Conservation (phyloP, 2,113 vertebrate species). For the Deroptyus accipitrinus region DNA sequence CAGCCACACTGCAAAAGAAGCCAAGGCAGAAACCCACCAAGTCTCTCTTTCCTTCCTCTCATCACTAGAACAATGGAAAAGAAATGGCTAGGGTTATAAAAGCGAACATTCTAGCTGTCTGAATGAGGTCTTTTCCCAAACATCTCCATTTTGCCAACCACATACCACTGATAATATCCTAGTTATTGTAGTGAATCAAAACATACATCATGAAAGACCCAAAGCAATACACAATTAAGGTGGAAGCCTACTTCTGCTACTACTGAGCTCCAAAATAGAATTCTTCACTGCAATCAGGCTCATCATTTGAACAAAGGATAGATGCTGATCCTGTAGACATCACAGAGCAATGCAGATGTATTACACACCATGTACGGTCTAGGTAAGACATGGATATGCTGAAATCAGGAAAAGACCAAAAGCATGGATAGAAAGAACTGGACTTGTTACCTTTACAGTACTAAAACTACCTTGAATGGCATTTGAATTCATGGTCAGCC, state of each 20-base stretch:
- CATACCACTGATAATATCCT: background rate
- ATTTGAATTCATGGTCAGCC: background rate
- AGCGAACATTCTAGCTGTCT: background rate
- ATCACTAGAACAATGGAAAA: background rate
- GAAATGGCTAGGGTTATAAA: background rate
- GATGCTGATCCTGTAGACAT: background rate
- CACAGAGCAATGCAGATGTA: accelerated
- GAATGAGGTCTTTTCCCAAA: background rate
- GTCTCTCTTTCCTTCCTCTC: background rate
- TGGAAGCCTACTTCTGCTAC: background rate
- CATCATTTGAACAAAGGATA: background rate
- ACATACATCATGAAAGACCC: accelerated
- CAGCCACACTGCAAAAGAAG: background rate
- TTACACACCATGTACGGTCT: accelerated
- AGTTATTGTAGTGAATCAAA: background rate
- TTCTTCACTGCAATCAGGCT: background rate
- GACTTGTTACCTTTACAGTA: too few relatives aligned
- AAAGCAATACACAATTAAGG: background rate
- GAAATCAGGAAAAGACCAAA: background rate
- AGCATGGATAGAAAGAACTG: background rate
- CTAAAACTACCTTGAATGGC: background rate
- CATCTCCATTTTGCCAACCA: background rate
- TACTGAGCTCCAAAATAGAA: background rate
- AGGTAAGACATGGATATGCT: background rate
- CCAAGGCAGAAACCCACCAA: background rate